phyloP scores from a whole-genome alignment of 30 jellyfish, hydroid and myxozoan genomes.

The Chrysaora quinquecirrha region DNA sequence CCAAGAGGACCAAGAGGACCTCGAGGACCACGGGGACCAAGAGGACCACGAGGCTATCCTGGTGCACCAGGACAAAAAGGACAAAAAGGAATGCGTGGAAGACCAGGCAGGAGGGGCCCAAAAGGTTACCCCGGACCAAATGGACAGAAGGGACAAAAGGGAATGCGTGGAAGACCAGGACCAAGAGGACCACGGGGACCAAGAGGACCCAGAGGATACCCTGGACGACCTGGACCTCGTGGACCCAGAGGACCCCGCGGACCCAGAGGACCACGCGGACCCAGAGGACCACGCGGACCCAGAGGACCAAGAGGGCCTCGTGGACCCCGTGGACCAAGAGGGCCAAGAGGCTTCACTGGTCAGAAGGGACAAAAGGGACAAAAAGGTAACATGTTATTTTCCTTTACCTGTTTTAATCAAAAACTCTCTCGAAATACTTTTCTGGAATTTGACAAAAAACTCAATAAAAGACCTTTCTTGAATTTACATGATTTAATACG shows the following conservation, averaged over 20 bases:
- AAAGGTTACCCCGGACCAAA: slow-evolving; percentile 21
- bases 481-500: no score
- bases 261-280: slow-evolving; percentile 27
- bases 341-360: slow-evolving; percentile 1
- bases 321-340: slow-evolving; percentile 37
- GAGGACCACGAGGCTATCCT: slow-evolving; percentile 11
- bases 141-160: slow-evolving; percentile 42
- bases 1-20: slow-evolving; percentile 46
- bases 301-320: slow-evolving; percentile 22
- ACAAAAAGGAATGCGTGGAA: slow-evolving; percentile 25
- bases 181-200: slow-evolving; percentile 47
- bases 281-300: slow-evolving; percentile 35
- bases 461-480: no score
- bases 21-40: slow-evolving; percentile 46
- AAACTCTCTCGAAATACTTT: no score
- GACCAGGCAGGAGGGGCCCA: slow-evolving; percentile 33
- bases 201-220: slow-evolving; percentile 49
- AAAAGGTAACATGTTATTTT: background rate
- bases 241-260: slow-evolving; percentile 46
- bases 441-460: no score
- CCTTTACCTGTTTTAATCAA: background rate
- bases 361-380: slow-evolving; percentile 24
- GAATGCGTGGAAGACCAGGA: background rate
- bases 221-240: slow-evolving; percentile 44
- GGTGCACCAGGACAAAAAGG: slow-evolving; percentile 14